Percentiles rank a stretch among this genome's conserved stretches.
Conservation (phyloP, 2,113 vertebrate genomes). For the Eleginops maclovinus region DNA sequence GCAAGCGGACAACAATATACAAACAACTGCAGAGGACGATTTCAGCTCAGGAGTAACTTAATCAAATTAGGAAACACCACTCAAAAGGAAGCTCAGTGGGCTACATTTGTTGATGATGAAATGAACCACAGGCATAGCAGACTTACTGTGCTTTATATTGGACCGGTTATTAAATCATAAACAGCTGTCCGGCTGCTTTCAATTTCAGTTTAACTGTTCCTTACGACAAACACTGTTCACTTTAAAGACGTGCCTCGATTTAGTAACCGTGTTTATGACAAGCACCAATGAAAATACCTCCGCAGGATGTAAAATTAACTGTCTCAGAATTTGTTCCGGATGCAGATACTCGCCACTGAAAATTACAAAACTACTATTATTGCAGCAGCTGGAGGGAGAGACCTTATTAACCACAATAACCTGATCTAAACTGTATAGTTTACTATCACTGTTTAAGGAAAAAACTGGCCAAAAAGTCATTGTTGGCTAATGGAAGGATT, state of each 20-base stretch:
- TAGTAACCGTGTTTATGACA: neutral
- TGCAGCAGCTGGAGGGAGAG: neutral
- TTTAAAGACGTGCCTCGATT: neutral
- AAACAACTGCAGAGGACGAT: neutral
- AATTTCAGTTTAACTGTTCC: constrained; percentile 20
- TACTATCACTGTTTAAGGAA: neutral
- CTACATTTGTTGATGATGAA: neutral
- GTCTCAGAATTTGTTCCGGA: too few species aligned
- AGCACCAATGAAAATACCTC: neutral
- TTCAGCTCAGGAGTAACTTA: neutral
- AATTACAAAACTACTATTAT: neutral
- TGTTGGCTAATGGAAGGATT: too few species aligned
- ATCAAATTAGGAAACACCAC: neutral
- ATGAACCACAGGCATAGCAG: neutral
- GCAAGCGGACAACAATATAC: neutral
- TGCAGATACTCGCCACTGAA: neutral
- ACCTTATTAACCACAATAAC: neutral
- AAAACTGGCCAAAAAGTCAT: neutral
- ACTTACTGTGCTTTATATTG: constrained; percentile 29
- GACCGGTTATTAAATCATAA: constrained; percentile 37
- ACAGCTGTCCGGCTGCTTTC: constrained; percentile 44
- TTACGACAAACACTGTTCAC: constrained; percentile 11
- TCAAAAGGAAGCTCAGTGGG: neutral
- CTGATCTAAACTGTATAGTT: neutral
- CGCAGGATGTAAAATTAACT: too few species aligned